Evolutionary conservation across 2,888 invertebrate species (phyloP), one percentile per base, ranked within the genome.

Genomic region (Drosophila neonasuta): DNA sequence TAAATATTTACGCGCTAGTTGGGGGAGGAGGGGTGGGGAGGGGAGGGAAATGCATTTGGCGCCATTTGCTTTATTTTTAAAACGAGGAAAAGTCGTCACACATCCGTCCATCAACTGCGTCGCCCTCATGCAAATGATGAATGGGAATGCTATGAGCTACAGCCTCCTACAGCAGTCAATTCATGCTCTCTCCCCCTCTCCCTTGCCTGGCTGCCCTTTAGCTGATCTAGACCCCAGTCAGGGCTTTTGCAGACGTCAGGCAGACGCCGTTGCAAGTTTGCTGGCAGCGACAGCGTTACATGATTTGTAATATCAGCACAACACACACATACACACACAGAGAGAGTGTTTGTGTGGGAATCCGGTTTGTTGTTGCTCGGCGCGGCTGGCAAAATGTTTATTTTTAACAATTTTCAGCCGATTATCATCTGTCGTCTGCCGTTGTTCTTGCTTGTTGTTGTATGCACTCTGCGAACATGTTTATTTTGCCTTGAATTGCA

Each of bases 261-360:
- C 85, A 80, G 78, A 78, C 78, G 81, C 57, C 68, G 79, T 59
- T 59, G 64, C 64, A 63, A 57, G 60, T 52, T 50, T 10, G 32
- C 10, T 41, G 39, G 20, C 39, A 55, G 52, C 52, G 66, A 68
- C 74, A 62, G 64, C 68, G 65, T 85, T 81, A 84, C 86, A 86
- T 83, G 86, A 82, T 86, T 82, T 86, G 84, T 86, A 80, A 86
- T 83, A 86, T 86, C 83, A 82, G 79, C 75, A 74, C 32, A 71
- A 68, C 52, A 56, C 58, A 66, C 32, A 71, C 63, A 58, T 36
- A 66, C 10, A 45, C 13, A 8, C 39, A 17, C 29, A 20, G 4
- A 20, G 20, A 20, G 20, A 20, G 20, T 20, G 29, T 20, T 10
- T 32, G 2, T 29, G 44, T 66, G 66, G 71, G 75, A 79, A 82